Evolutionary conservation across 2,113 vertebrate genomes (phyloP).

Genomic region (Bufo gargarizans): DNA sequence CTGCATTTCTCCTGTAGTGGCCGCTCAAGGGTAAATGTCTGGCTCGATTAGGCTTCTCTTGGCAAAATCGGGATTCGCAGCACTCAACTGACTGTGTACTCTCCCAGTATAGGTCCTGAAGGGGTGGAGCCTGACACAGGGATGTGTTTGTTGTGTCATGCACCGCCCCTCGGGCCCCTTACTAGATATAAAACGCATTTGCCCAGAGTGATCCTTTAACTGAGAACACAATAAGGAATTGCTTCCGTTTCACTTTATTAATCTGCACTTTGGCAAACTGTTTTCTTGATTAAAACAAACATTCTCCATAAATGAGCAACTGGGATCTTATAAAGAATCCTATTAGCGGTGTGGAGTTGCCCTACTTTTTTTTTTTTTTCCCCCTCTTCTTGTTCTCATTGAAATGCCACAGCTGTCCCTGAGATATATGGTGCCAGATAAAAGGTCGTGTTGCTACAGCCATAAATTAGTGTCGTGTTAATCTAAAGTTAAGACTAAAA

Average conservation of each 20-base stretch:
- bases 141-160: too few species aligned
- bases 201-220: neutral
- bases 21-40: too few species aligned
- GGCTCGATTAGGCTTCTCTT: too few species aligned
- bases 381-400: conserved; percentile 77
- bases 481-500: conserved; percentile 81
- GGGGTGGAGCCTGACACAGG: too few species aligned
- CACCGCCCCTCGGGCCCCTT: too few species aligned
- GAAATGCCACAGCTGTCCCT: conserved; percentile 91
- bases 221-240: neutral
- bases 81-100: too few species aligned
- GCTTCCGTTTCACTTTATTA: neutral
- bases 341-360: conserved; percentile 88
- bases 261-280: conserved; percentile 83
- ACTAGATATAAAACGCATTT: neutral
- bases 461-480: conserved; percentile 82
- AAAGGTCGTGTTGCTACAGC: conserved; percentile 81
- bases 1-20: too few species aligned
- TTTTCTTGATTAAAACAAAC: conserved; percentile 75
- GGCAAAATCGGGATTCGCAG: too few species aligned
- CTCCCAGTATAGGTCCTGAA: too few species aligned
- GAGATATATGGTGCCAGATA: conserved; percentile 81
- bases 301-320: conserved; percentile 87
- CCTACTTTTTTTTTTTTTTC: conserved; percentile 62
- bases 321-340: conserved; percentile 87